phyloP scores from a whole-genome alignment of 2,113 vertebrate species.

The Thalassarche chlororhynchos region DNA sequence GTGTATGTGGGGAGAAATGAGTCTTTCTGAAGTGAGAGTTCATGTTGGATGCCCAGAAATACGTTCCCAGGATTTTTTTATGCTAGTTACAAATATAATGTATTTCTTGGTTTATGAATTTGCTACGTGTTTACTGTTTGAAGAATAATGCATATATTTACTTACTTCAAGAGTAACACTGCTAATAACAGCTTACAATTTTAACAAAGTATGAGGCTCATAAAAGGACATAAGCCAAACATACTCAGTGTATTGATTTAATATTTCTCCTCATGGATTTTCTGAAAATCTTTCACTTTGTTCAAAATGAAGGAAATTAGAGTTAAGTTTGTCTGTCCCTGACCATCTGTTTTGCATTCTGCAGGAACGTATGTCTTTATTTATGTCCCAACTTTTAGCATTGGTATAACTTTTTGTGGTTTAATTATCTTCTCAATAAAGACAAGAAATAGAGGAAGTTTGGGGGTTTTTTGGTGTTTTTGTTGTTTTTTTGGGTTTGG shows the following conservation, averaged over 20 bases:
- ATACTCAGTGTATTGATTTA: neutral
- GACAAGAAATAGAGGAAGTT: neutral
- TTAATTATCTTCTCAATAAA: neutral
- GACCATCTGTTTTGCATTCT: neutral
- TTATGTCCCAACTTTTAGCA: neutral
- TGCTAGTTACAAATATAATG: neutral
- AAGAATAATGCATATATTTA: neutral
- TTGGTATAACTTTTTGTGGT: neutral
- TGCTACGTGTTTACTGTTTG: neutral
- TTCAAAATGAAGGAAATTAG: neutral
- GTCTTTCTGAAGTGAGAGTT: neutral
- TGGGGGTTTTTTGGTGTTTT: no score
- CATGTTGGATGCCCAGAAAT: neutral
- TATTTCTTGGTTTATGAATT: neutral
- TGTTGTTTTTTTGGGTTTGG: no score
- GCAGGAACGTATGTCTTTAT: neutral
- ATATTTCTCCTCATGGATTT: neutral
- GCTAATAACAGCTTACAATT: neutral
- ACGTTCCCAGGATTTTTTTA: neutral
- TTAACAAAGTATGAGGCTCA: neutral
- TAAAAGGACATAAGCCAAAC: neutral
- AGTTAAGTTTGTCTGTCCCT: neutral
- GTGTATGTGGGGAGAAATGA: neutral
- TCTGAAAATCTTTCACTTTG: neutral
- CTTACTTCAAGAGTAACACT: neutral